Conservation (phyloP, 2,888 invertebrate genomes). For the Corythucha ciliata region DNA sequence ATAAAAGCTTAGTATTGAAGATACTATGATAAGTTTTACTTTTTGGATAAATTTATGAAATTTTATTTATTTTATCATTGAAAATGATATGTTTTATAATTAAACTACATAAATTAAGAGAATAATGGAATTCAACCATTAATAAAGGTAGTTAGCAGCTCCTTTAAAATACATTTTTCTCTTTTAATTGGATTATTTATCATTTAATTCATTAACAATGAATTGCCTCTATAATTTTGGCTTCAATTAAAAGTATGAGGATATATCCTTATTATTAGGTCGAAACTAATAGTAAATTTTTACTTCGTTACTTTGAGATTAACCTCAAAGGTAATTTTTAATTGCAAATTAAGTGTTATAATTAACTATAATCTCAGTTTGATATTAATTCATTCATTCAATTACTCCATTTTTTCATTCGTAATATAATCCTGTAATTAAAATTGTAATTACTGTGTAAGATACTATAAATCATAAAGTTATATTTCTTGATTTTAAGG, state of each 20-base stretch:
- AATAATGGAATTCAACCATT: no score
- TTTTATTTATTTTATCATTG: not conserved
- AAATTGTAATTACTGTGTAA: no score
- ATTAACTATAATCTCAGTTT: no score
- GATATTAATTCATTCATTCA: no score
- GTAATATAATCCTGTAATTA: no score
- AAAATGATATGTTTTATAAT: not conserved
- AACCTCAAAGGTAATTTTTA: no score
- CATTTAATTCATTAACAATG: not conserved
- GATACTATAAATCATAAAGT: no score
- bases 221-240: no score
- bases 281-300: not conserved
- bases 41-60: not conserved
- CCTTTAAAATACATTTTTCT: not conserved
- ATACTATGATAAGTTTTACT: not conserved
- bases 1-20: not conserved
- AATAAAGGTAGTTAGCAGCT: no score
- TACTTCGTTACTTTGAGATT: not conserved
- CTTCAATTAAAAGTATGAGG: no score
- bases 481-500: no score
- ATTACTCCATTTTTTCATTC: no score
- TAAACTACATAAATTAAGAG: not conserved
- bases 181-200: not conserved
- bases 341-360: slow-evolving; percentile 1
- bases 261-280: not conserved